phyloP scores from a whole-genome alignment of 2,888 invertebrate genomes.

The Hecatera dysodea region DNA sequence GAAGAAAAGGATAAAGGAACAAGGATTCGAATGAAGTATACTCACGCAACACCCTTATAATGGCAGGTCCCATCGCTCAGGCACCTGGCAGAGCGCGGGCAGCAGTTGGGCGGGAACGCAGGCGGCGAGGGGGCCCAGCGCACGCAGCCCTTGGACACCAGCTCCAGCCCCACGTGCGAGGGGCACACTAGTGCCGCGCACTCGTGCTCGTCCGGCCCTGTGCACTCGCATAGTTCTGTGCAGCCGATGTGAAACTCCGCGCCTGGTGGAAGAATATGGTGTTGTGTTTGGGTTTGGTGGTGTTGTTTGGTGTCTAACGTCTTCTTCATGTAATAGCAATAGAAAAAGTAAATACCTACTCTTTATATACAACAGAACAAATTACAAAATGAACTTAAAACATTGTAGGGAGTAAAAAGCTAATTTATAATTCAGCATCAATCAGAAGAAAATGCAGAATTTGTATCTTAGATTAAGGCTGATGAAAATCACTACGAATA shows the following conservation, averaged over 20 bases:
- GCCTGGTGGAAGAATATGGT: constrained; percentile 76
- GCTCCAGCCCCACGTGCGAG: constrained; percentile 95
- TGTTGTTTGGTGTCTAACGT: no score
- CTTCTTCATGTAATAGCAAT: no score
- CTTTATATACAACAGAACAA: no score
- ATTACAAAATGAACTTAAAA: no score
- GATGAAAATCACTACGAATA: no score
- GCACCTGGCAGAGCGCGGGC: constrained; percentile 94
- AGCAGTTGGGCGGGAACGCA: constrained; percentile 94
- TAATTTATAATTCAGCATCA: no score
- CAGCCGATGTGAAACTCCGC: constrained; percentile 96
- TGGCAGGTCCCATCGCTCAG: constrained; percentile 95
- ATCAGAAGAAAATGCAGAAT: no score
- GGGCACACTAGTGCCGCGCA: constrained; percentile 96
- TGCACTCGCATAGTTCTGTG: constrained; percentile 94
- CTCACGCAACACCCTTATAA: constrained; percentile 92
- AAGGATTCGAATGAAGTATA: constrained; percentile 41
- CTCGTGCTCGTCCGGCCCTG: constrained; percentile 91
- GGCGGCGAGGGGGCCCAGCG: constrained; percentile 96
- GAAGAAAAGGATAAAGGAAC: no score
- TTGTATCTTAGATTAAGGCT: no score
- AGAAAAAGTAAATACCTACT: no score
- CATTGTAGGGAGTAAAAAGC: no score
- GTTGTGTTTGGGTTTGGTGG: no score
- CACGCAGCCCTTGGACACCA: constrained; percentile 95